Evolutionary conservation across 2,888 invertebrate species (phyloP).

Genomic region (Zhuqinia jingwanae): DNA sequence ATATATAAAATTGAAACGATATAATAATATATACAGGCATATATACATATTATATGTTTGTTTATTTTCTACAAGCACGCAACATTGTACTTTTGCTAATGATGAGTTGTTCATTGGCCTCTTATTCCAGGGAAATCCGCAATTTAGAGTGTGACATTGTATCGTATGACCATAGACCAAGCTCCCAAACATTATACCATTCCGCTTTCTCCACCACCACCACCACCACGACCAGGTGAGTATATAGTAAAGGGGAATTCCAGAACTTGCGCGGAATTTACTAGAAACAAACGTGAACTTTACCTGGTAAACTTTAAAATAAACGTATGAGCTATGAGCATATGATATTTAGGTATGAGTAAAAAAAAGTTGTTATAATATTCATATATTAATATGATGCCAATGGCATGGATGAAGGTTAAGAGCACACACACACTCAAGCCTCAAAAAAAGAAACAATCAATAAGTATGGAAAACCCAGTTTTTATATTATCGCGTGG

Average conservation of each 20-base stretch:
- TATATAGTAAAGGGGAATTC: conserved; percentile 31
- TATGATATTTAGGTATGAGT: background rate
- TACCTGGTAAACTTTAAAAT: conserved; percentile 32
- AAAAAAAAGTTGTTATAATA: too few species aligned
- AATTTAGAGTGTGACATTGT: background rate
- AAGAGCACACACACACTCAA: conserved; percentile 34
- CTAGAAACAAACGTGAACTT: conserved; percentile 49
- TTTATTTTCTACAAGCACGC: conserved; percentile 34
- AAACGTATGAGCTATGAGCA: background rate
- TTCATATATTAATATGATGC: conserved; percentile 38
- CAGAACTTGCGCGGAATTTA: background rate
- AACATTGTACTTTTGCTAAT: conserved; percentile 34
- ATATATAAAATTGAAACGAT: background rate
- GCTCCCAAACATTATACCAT: too few species aligned
- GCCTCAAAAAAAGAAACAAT: conserved; percentile 51
- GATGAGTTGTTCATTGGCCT: conserved; percentile 38
- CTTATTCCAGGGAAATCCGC: conserved; percentile 26
- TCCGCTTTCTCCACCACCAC: conserved; percentile 25
- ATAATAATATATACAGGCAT: too few species aligned
- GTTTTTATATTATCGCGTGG: conserved; percentile 9
- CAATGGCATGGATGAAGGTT: conserved; percentile 69
- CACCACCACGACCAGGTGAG: too few species aligned
- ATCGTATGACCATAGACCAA: background rate
- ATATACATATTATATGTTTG: too few species aligned
- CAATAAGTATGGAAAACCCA: conserved; percentile 66